These are phyloP conservation scores for Cryptomyrus ogoouensis DNA, from an alignment of 2,113 vertebrate genomes.

Conservation along the genomic window DNA sequence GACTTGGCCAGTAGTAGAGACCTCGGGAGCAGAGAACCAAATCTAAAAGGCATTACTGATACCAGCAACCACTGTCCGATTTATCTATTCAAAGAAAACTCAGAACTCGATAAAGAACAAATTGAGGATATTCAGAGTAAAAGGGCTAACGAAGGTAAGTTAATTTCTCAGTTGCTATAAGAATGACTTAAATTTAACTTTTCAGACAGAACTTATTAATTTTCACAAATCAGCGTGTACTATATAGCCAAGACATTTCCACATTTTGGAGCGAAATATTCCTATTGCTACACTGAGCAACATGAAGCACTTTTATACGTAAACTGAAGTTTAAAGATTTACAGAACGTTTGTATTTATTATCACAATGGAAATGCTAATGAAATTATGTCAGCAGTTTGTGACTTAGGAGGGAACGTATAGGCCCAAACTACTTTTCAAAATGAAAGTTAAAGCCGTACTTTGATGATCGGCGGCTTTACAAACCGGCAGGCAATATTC, in stretches of 20 bases:
- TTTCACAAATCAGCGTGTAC: neutral
- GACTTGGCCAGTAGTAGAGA: constrained; percentile 83
- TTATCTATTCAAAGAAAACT: constrained; percentile 87
- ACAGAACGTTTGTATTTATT: neutral
- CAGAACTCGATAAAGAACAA: constrained; percentile 84
- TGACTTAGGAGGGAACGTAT: neutral
- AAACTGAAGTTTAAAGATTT: neutral
- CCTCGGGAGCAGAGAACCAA: constrained; percentile 77
- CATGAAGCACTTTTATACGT: neutral
- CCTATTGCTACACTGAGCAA: neutral
- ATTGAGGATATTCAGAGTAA: constrained; percentile 82
- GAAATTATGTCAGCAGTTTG: neutral
- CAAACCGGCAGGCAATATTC: neutral
- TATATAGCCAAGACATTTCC: neutral
- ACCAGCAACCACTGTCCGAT: constrained; percentile 76
- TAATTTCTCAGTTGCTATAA: neutral
- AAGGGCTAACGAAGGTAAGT: constrained; percentile 80
- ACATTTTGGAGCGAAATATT: neutral
- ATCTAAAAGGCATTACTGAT: constrained; percentile 82
- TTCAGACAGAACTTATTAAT: neutral
- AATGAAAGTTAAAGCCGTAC: neutral
- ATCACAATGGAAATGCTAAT: neutral
- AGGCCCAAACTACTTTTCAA: neutral
- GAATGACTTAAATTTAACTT: neutral
- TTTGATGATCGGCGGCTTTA: neutral